A percentile compares a stretch with the other conserved stretches of the same genome.
Evolutionary conservation across 2,797 vertebrate species (phyloP).

Genomic region (Sciurus carolinensis): DNA sequence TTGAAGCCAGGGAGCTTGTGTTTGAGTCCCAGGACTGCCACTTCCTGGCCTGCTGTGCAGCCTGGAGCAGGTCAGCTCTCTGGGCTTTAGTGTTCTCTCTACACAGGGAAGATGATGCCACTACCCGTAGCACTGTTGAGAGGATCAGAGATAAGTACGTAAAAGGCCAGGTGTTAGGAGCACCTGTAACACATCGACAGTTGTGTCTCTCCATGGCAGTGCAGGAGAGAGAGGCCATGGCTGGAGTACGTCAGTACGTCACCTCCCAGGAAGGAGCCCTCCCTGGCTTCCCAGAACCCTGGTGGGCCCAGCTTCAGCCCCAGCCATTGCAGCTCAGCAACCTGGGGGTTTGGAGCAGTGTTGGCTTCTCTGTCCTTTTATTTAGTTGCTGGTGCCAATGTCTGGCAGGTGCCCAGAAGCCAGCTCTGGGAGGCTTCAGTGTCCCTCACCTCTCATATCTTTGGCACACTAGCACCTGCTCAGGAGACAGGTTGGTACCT

Average conservation of each 20-base stretch:
- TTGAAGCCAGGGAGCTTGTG: not conserved
- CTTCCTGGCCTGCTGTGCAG: constrained; percentile 29
- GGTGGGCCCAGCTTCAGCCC: not conserved
- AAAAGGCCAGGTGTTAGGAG: constrained; percentile 36
- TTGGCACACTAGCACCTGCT: not conserved
- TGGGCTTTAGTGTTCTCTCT: not conserved
- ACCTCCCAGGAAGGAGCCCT: too few relatives aligned
- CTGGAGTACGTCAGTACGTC: too few relatives aligned
- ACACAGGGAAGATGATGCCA: not conserved
- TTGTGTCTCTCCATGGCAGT: not conserved
- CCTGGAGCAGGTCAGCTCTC: constrained; percentile 32
- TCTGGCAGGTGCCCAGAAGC: not conserved
- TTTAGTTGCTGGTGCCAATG: not conserved
- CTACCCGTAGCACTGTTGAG: not conserved
- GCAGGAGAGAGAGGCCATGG: not conserved
- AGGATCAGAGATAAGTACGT: constrained; percentile 58
- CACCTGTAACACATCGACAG: constrained; percentile 11
- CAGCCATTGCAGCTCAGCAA: not conserved
- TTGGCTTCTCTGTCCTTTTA: not conserved
- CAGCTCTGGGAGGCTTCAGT: not conserved
- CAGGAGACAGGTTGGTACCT: not conserved
- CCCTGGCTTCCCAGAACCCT: not conserved
- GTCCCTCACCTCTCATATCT: not conserved
- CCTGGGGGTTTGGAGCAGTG: not conserved
- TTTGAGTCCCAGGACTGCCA: not conserved